Conservation (phyloP, 2,888 invertebrate species). For the Cryptocheilus praepositus region DNA sequence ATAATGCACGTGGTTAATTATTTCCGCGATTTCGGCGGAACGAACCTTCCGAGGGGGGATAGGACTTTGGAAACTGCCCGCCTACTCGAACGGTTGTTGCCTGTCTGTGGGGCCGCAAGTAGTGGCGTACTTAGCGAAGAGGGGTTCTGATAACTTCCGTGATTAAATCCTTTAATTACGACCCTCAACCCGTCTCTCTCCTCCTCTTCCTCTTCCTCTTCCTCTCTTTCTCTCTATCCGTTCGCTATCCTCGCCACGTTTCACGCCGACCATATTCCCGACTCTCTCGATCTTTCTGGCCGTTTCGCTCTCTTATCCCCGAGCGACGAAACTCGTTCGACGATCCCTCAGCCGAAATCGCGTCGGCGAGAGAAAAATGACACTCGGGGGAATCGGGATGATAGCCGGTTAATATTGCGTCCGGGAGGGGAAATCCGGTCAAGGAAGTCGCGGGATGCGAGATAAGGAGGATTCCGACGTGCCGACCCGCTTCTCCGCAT, state of each 20-base stretch:
- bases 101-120: conserved; percentile 24
- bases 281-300: not conserved
- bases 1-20: conserved; percentile 58
- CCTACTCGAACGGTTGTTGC: conserved; percentile 35
- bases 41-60: conserved; percentile 4
- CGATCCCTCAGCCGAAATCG: no score
- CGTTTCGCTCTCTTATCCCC: not conserved
- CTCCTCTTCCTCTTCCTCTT: not conserved
- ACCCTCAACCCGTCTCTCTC: conserved; percentile 12
- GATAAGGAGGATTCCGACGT: no score
- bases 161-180: conserved; percentile 59
- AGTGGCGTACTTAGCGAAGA: not conserved
- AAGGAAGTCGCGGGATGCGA: no score
- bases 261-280: not conserved
- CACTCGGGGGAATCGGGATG: no score
- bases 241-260: not conserved
- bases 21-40: conserved; percentile 44
- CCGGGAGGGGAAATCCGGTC: no score
- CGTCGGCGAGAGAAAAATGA: no score
- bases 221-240: not conserved
- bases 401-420: no score
- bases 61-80: conserved; percentile 30
- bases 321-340: no score
- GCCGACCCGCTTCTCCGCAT: no score
- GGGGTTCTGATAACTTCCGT: conserved; percentile 49